Conservation (phyloP, 2,888 invertebrate genomes). For the Drosophila atroscutellata region DNA sequence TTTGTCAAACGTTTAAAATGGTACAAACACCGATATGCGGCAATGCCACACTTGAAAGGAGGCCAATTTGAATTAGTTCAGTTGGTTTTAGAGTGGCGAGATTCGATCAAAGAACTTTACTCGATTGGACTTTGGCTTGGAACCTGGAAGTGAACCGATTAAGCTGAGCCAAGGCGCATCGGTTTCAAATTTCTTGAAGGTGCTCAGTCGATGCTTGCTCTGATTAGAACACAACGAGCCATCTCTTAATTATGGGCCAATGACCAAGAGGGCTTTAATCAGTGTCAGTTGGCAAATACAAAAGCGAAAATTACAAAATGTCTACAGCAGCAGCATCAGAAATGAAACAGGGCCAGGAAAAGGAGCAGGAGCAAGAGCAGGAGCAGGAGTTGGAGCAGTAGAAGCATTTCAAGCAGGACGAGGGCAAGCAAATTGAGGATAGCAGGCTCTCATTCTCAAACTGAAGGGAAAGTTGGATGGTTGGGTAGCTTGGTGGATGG, state of each 20-base stretch:
- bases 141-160: background rate
- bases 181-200: slow-evolving; percentile 17
- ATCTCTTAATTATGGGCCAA: slow-evolving; percentile 72
- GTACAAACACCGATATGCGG: background rate
- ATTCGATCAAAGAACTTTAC: background rate
- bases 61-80: slow-evolving; percentile 8
- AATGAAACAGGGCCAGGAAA: background rate
- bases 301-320: slow-evolving; percentile 70
- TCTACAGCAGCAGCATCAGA: slow-evolving; percentile 12
- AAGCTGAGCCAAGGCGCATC: background rate
- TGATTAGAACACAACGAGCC: slow-evolving; percentile 61
- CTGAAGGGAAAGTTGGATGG: slow-evolving; percentile 9
- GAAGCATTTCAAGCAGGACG: background rate
- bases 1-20: background rate
- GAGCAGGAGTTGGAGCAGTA: background rate
- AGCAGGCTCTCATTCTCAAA: slow-evolving; percentile 14
- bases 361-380: too few species aligned
- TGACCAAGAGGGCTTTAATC: slow-evolving; percentile 72
- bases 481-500: background rate
- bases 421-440: slow-evolving; percentile 17
- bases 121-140: background rate
- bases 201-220: slow-evolving; percentile 25
- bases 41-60: background rate
- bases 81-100: background rate
- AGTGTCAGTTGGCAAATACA: slow-evolving; percentile 75